phyloP scores from a whole-genome alignment of 2,113 vertebrate genomes.

The Ptilorrhoa leucosticta region DNA sequence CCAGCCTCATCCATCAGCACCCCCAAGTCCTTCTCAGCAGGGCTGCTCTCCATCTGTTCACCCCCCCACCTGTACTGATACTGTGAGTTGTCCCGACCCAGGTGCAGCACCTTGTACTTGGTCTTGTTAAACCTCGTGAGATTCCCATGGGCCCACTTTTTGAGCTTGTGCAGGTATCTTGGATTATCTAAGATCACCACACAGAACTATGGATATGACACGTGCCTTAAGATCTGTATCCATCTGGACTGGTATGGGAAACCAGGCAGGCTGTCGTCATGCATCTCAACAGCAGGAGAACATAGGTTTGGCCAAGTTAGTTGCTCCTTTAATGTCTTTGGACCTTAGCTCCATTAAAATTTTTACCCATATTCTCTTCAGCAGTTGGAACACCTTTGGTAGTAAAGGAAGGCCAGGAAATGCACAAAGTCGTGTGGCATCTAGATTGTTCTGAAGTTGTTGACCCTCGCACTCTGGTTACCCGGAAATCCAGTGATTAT shows the following conservation, averaged over 20 bases:
- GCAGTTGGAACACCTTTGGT: not conserved
- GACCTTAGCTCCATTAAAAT: not conserved
- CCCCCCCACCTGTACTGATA: not conserved
- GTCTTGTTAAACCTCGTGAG: not conserved
- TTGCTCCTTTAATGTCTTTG: not conserved
- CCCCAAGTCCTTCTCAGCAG: not conserved
- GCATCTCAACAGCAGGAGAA: not conserved
- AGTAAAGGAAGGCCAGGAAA: not conserved
- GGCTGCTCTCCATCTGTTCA: not conserved
- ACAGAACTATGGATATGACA: not conserved
- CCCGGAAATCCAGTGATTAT: not conserved
- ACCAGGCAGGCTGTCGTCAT: not conserved
- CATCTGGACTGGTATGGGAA: not conserved
- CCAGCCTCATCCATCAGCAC: not conserved
- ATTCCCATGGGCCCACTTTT: not conserved
- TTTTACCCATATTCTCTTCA: not conserved
- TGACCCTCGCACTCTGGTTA: not conserved
- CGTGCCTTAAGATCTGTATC: not conserved
- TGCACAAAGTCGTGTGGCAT: not conserved
- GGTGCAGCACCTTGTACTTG: not conserved
- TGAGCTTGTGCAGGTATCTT: not conserved
- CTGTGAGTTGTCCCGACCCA: fast-evolving
- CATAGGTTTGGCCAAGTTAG: not conserved
- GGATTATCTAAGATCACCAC: not conserved
- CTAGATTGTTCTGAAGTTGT: not conserved